Base-by-base conservation (phyloP, 2,888 invertebrate genomes). In the Dynastes hyllus region DNA sequence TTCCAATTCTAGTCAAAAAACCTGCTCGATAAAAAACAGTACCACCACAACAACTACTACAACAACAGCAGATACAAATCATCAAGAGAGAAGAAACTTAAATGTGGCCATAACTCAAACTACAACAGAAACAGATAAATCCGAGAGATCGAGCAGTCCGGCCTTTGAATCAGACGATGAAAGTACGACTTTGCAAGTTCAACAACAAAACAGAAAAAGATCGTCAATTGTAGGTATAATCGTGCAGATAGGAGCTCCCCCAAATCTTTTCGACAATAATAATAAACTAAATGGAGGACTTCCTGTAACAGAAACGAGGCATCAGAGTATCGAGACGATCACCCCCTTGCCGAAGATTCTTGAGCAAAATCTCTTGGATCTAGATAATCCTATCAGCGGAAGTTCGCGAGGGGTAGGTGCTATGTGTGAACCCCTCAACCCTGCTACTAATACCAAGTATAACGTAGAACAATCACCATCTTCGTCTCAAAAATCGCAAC, bases 111-210 rank as follows among this genome's bases (percentile, higher is more conserved):
- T 71, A 61, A 77, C 80, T 53, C 80, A 81, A 51, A 63, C 66
- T 2, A 73, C 69, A 16, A 58, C 76, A 22, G 69, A 61, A 51
- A 90, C 90, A 82, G 94, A 96, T 87, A 93, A 93, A 84, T 93
- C 93, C 4, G 96, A 96, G 84, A 91, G 97, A 61, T 97, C 97
- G 0, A 97, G 97, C 85, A 97, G 97, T 87, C 93, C 97, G 0
- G 97, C 97, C 0, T 98, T 98, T 87, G 98, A 98, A 85, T 98
- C 98, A 0, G 98, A 98, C 86, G 97, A 98, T 81, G 98, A 98
- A 85, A 95, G 95, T 81, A 93, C 93, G 0, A 92, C 92, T 81
- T 89, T 91, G 0, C 84, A 80, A 6, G 79, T 81, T 22, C 82
- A 81, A 51, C 82, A 83, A 65, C 81, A 83, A 51, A 85, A 90